A percentile compares a stretch with the other conserved stretches of the same genome.
These are phyloP conservation scores for Athalia cordata DNA, from an alignment of 2,888 invertebrate genomes.

Conservation along the genomic window DNA sequence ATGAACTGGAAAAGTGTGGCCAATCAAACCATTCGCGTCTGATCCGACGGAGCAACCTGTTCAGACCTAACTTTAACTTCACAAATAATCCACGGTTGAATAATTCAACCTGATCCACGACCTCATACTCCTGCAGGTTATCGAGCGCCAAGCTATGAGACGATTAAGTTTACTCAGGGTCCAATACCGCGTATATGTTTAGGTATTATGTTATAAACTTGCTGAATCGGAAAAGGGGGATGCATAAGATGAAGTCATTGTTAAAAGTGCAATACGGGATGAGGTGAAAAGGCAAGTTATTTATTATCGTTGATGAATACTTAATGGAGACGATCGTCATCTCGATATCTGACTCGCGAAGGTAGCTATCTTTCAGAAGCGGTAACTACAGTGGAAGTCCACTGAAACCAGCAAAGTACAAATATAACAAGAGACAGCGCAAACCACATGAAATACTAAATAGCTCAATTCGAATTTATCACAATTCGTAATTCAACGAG, in stretches of 20 bases:
- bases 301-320: not conserved
- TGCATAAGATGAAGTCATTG: constrained; percentile 27
- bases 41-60: constrained; percentile 4
- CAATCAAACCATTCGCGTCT: constrained; percentile 28
- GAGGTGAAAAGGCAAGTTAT: constrained; percentile 7
- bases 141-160: not conserved
- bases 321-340: constrained; percentile 9
- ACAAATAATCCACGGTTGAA: constrained; percentile 17
- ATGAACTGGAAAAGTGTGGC: constrained; percentile 26
- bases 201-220: not conserved
- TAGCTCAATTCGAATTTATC: too few relatives aligned
- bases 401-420: too few relatives aligned
- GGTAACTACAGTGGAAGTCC: not conserved
- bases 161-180: constrained; percentile 19
- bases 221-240: not conserved
- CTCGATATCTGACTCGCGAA: not conserved
- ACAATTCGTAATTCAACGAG: too few relatives aligned
- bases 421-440: not conserved
- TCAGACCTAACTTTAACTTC: constrained; percentile 9
- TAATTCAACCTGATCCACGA: constrained; percentile 12
- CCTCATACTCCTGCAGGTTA: constrained; percentile 7
- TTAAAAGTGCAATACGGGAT: not conserved
- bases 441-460: not conserved
- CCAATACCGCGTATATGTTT: not conserved
- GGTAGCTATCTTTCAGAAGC: not conserved